A percentile compares a stretch with the other conserved stretches of the same genome.
These are phyloP conservation scores for Drosophila tsacasi DNA, from an alignment of 1,140 invertebrate genomes.

Conservation along the genomic window DNA sequence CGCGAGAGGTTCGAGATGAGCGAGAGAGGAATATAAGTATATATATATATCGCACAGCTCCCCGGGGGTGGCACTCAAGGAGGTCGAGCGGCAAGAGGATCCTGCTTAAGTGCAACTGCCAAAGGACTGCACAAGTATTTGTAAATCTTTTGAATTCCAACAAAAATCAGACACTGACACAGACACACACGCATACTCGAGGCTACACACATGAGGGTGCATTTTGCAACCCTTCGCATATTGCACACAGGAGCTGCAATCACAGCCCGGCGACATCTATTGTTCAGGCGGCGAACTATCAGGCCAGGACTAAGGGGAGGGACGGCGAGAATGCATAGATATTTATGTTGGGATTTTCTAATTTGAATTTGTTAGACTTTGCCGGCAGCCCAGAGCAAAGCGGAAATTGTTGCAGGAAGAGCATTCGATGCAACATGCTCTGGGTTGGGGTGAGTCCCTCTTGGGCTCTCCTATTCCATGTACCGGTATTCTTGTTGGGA, in stretches of 20 bases:
- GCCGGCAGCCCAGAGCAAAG: slow-evolving; percentile 64
- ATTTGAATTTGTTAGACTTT: slow-evolving; percentile 80
- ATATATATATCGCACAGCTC: slow-evolving; percentile 6
- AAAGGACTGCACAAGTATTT: slow-evolving; percentile 79
- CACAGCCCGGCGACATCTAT: slow-evolving; percentile 79
- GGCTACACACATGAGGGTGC: slow-evolving; percentile 53
- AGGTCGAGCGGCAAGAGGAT: slow-evolving; percentile 43
- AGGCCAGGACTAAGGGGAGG: slow-evolving; percentile 4
- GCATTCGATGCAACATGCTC: slow-evolving; percentile 52
- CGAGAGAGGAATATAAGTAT: slow-evolving; percentile 18
- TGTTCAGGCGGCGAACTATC: slow-evolving; percentile 70
- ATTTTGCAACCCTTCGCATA: slow-evolving; percentile 75
- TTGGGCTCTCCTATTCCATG: slow-evolving; percentile 10
- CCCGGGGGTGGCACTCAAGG: slow-evolving; percentile 69
- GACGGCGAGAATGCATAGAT: slow-evolving; percentile 63
- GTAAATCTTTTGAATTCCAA: slow-evolving; percentile 83
- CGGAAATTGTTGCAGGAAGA: slow-evolving; percentile 83
- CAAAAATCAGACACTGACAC: slow-evolving; percentile 67
- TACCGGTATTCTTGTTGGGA: slow-evolving; percentile 37
- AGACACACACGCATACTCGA: slow-evolving; percentile 11
- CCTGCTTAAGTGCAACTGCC: slow-evolving; percentile 74
- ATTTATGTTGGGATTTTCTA: slow-evolving; percentile 82
- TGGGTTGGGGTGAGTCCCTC: slow-evolving; percentile 15
- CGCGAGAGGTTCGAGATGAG: slow-evolving; percentile 16
- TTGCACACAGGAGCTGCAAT: slow-evolving; percentile 47